Percentiles rank a stretch among this genome's conserved stretches.
Evolutionary conservation across 2,797 vertebrate species (phyloP).

Genomic region (Babyrousa celebensis): DNA sequence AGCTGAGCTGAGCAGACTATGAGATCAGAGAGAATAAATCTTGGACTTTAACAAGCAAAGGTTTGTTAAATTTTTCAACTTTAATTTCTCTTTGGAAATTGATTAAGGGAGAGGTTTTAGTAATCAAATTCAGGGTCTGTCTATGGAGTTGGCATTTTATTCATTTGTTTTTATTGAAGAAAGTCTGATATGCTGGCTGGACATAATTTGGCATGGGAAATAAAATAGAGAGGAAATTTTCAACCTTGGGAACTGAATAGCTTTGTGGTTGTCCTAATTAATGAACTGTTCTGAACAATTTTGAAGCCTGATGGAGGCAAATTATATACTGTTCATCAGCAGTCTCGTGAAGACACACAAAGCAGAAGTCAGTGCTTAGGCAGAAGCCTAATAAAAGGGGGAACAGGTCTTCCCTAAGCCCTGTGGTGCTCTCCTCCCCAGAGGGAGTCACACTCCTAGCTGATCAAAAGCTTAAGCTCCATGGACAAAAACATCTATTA

Average conservation of each 20-base stretch:
- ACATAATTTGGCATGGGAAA: conserved; percentile 27
- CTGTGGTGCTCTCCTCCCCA: background rate
- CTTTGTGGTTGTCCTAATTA: background rate
- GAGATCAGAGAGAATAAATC: background rate
- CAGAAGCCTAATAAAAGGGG: background rate
- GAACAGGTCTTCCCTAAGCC: background rate
- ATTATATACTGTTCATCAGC: background rate
- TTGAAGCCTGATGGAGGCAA: background rate
- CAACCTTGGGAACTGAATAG: background rate
- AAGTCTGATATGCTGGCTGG: background rate
- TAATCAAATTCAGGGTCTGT: background rate
- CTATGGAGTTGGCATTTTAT: conserved; percentile 7
- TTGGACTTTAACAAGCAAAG: conserved; percentile 6
- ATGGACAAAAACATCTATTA: background rate
- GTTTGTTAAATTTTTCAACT: conserved; percentile 32
- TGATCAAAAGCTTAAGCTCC: background rate
- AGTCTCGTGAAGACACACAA: background rate
- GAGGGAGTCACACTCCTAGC: background rate
- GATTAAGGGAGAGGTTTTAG: conserved; percentile 14
- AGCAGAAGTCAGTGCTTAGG: background rate
- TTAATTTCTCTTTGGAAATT: conserved; percentile 58
- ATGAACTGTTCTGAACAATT: background rate
- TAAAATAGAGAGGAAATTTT: conserved; percentile 36
- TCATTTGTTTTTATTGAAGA: conserved; percentile 49
- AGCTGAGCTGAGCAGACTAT: background rate